Evolutionary conservation across 2,113 vertebrate species (phyloP).

Genomic region (Brienomyrus brachyistius): DNA sequence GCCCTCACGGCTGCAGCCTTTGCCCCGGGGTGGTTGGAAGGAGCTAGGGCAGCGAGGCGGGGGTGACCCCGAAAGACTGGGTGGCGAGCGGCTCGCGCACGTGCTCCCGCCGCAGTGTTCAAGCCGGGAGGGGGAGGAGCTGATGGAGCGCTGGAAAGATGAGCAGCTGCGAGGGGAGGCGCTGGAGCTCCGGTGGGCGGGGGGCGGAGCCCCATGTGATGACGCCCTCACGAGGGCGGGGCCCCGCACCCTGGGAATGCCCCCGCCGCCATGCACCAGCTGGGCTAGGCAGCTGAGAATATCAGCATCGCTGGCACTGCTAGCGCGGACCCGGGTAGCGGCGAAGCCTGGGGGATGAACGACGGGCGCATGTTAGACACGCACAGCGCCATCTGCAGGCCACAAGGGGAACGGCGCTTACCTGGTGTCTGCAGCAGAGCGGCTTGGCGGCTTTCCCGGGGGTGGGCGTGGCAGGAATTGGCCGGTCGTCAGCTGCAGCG

Average conservation of each 20-base stretch:
- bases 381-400: neutral
- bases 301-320: slow-evolving; percentile 89
- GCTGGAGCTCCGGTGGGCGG: slow-evolving; percentile 77
- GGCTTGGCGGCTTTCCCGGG: slow-evolving; percentile 79
- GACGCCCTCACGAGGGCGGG: slow-evolving; percentile 66
- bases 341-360: slow-evolving; percentile 55
- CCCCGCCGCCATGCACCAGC: slow-evolving; percentile 83
- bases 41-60: slow-evolving; percentile 71
- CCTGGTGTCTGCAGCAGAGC: slow-evolving; percentile 80
- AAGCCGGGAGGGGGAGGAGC: slow-evolving; percentile 84
- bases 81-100: slow-evolving; percentile 77
- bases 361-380: neutral
- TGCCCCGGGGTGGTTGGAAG: slow-evolving; percentile 56
- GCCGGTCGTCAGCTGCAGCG: slow-evolving; percentile 69
- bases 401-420: slow-evolving; percentile 44
- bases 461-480: slow-evolving; percentile 86
- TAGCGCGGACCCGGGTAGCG: slow-evolving; percentile 84
- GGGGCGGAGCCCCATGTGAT: slow-evolving; percentile 55
- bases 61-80: slow-evolving; percentile 81
- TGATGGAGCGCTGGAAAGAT: slow-evolving; percentile 85
- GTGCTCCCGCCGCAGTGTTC: slow-evolving; percentile 64
- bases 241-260: slow-evolving; percentile 68
- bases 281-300: slow-evolving; percentile 90
- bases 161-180: slow-evolving; percentile 72
- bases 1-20: slow-evolving; percentile 60